These are phyloP conservation scores for Pasiphila rectangulata DNA, from an alignment of 2,888 invertebrate species.

Conservation along the genomic window DNA sequence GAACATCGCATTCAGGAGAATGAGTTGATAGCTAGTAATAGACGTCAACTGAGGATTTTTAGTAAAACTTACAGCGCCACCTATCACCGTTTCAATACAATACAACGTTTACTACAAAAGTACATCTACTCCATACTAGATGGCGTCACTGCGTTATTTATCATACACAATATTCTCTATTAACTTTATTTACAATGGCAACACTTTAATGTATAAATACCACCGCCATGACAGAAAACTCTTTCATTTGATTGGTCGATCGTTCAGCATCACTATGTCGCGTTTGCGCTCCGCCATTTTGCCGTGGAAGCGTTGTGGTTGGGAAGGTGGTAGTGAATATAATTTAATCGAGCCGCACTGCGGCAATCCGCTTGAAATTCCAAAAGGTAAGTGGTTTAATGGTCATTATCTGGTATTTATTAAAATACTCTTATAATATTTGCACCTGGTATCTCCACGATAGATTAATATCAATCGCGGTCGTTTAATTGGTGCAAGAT, in stretches of 20 bases:
- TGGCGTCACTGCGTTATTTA: conserved; percentile 27
- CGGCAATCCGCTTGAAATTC: conserved; percentile 55
- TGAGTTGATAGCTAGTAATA: too few species aligned
- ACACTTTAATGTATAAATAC: conserved; percentile 57
- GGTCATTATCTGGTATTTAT: background rate
- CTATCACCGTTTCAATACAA: conserved; percentile 21
- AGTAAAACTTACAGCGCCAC: conserved; percentile 30
- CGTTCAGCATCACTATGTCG: conserved; percentile 39
- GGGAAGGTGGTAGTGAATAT: conserved; percentile 28
- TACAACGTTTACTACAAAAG: background rate
- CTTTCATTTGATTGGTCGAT: conserved; percentile 72
- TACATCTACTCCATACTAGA: conserved; percentile 39
- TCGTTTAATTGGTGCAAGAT: conserved; percentile 82
- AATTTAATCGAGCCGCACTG: conserved; percentile 61
- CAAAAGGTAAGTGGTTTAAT: conserved; percentile 48
- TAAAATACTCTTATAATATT: conserved; percentile 38
- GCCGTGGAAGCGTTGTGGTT: conserved; percentile 34
- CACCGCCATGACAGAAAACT: conserved; percentile 49
- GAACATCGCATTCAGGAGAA: too few species aligned
- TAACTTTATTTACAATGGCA: conserved; percentile 47
- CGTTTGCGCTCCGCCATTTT: conserved; percentile 64
- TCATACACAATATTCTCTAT: background rate
- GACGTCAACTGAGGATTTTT: too few species aligned
- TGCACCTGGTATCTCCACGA: conserved; percentile 84
- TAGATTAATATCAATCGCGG: conserved; percentile 72